phyloP scores from a whole-genome alignment of 2,113 vertebrate species.

The Paracanthobrama guichenoti region DNA sequence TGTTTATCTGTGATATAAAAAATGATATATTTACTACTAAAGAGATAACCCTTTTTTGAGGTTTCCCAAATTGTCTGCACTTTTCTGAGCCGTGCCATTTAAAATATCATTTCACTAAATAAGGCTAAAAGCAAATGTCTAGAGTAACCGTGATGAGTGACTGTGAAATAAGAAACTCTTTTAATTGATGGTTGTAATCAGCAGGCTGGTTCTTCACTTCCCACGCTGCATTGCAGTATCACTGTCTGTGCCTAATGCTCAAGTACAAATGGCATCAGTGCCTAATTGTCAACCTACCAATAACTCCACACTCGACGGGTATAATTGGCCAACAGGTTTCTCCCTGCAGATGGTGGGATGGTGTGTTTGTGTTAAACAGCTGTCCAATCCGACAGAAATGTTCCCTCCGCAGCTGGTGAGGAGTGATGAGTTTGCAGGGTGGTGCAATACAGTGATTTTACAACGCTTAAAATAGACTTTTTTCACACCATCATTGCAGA shows the following conservation, averaged over 20 bases:
- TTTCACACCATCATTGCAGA: slow-evolving; percentile 15
- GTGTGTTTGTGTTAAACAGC: slow-evolving; percentile 57
- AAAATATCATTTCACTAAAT: not conserved
- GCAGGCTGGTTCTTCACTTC: slow-evolving; percentile 7
- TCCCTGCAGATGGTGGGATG: slow-evolving; percentile 60
- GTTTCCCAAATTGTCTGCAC: slow-evolving; percentile 18
- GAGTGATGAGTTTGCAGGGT: slow-evolving; percentile 41
- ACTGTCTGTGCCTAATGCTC: slow-evolving; percentile 33
- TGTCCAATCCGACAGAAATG: slow-evolving; percentile 51
- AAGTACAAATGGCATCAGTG: slow-evolving; percentile 33
- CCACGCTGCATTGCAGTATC: slow-evolving; percentile 34
- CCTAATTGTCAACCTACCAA: slow-evolving; percentile 55
- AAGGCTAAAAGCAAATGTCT: slow-evolving; percentile 1
- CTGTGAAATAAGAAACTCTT: slow-evolving; percentile 33
- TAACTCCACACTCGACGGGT: slow-evolving; percentile 57
- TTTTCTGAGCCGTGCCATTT: not conserved
- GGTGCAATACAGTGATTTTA: slow-evolving; percentile 32
- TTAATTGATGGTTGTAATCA: slow-evolving; percentile 57
- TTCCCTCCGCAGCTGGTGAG: slow-evolving; percentile 44
- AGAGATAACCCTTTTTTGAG: not conserved
- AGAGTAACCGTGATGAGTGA: not conserved
- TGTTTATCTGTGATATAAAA: not conserved
- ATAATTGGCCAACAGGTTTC: slow-evolving; percentile 62
- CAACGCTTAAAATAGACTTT: slow-evolving; percentile 36
- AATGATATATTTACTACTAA: not conserved